Conservation (phyloP, 2,888 invertebrate species). For the Coelogynopora nodosa region DNA sequence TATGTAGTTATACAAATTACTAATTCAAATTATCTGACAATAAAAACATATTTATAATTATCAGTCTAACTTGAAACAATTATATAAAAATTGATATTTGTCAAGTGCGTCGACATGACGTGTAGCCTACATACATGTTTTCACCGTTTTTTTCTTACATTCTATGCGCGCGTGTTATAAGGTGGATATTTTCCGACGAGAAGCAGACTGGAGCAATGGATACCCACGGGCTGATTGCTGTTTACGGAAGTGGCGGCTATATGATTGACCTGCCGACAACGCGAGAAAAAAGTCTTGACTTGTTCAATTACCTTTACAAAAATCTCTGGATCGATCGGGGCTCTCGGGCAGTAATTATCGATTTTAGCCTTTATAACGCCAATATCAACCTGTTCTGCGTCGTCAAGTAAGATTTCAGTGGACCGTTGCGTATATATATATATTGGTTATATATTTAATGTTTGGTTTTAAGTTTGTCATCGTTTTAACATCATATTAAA, state of each 20-base stretch:
- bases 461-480: too few species aligned
- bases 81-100: too few species aligned
- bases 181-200: conserved; percentile 62
- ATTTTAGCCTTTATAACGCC: conserved; percentile 72
- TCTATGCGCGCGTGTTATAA: neutral
- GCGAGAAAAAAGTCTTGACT: conserved; percentile 56
- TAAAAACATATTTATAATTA: too few species aligned
- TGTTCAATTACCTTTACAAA: conserved; percentile 62
- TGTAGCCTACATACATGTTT: too few species aligned
- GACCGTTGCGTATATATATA: neutral
- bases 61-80: too few species aligned
- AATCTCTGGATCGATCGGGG: conserved; percentile 70
- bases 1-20: too few species aligned
- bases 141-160: too few species aligned
- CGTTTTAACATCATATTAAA: too few species aligned
- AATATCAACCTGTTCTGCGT: conserved; percentile 72
- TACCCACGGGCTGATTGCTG: conserved; percentile 64
- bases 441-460: too few species aligned
- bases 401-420: conserved; percentile 64
- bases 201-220: conserved; percentile 60
- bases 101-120: too few species aligned
- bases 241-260: conserved; percentile 56
- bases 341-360: conserved; percentile 70
- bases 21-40: too few species aligned
- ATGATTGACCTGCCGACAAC: conserved; percentile 63